Evolutionary conservation across 2,888 invertebrate genomes (phyloP), one percentile per base, ranked within the genome.

Genomic region (Drosophila rubida): DNA sequence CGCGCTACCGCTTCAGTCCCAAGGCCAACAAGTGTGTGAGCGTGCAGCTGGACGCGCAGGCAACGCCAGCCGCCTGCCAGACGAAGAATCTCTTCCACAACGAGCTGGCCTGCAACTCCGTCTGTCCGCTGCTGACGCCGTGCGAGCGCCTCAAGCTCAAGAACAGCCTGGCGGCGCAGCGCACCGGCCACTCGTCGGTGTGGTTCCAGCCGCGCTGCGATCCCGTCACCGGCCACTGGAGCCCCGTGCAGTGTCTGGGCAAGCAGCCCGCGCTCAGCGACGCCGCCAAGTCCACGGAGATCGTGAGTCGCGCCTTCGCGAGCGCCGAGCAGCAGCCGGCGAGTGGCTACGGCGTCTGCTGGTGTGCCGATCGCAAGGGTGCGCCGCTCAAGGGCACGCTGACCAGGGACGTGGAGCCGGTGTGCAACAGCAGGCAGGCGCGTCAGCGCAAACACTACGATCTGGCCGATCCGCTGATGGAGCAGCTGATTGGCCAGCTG

Each of bases 41-140:
- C 8, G 95, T 97, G 90, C 92, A 91, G 2, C 77, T 92, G 9
- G 87, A 90, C 42, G 69, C 76, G 14, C 95, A 94, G 88, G 94
- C 94, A n/a, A n/a, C 42, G 95, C 95, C 19, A 19, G 19, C 3
- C n/a, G 96, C 96, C 87, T 95, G 95, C 42, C 95, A 96, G 41
- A 97, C 96, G 88, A 95, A 96, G 90, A 97, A 97, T 91, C 96
- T 96, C 89, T 97, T 97, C 92, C 94, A 95, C 60, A 95, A 95
- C 32, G 95, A 96, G 85, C 93, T 95, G 27, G 95, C 96, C 76
- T 97, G 97, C 91, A 95, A 95, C 74, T 93, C 94, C 11, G 96
- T 96, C 1, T 97, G 97, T 87, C 97, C 97, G 93, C 96, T 96
- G 2, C 90, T 97, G 27, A 96, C 96, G 23, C 95, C 96, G 44